Evolutionary conservation across 2,888 invertebrate species (phyloP), one percentile per base, ranked within the genome.

Genomic region (Autographa gamma): DNA sequence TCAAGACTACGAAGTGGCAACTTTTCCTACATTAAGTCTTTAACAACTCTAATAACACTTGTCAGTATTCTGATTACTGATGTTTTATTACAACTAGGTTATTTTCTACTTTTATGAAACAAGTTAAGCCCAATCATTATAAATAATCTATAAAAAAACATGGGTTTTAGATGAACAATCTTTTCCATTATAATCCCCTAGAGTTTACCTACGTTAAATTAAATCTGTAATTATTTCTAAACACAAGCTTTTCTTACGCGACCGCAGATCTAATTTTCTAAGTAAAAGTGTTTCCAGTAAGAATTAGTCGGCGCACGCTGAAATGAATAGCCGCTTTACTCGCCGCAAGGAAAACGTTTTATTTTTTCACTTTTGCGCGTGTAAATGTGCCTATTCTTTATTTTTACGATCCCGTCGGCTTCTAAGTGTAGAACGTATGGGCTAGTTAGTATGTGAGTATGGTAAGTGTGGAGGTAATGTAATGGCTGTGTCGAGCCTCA

Each of bases 401-500:
- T 83, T 91, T 83, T 93, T 92, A 93, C 88, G 91, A 92, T 75
- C 80, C 85, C 88, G 90, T 82, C 92, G 89, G 89, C 89, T 87
- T 87, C 89, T 89, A 88, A 87, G 87, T 86, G 88, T 85, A 87
- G 83, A 86, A 76, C 73, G 77, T 86, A 81, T 86, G 85, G 80
- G 84, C 87, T 88, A 88, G 89, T 89, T 88, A 89, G 91, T 90
- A 87, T 87, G 88, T 87, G 87, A 87, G 89, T 87, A 90, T 91
- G 88, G 89, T 89, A 90, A 90, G 89, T 91, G 92, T 89, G 88
- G 87, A 91, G 91, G 91, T 92, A 92, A 92, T 91, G 93, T 94
- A 92, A 92, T 93, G 89, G 89, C 90, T 87, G 86, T 90, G 91
- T 90, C 87, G 90, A 87, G 90, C 85, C 91, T 88, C 89, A 92